Evolutionary conservation across 2,113 vertebrate species (phyloP).

Genomic region (Tympanuchus pallidicinctus): DNA sequence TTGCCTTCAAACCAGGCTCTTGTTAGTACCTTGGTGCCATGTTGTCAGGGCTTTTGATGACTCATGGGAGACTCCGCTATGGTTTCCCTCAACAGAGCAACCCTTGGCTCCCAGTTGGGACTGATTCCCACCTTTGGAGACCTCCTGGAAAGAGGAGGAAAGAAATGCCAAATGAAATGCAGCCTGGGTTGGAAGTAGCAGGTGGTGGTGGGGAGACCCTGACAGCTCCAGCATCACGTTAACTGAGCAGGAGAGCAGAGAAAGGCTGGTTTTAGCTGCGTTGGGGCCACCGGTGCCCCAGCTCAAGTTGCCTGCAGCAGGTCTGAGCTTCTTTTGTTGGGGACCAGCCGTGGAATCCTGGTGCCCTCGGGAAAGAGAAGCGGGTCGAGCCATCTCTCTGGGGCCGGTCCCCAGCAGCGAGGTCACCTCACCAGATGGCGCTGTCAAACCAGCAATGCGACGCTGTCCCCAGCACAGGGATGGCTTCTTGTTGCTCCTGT

Average conservation of each 20-base stretch:
- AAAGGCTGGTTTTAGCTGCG: no score
- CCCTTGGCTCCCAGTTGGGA: not conserved
- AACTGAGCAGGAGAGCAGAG: no score
- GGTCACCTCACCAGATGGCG: conserved; percentile 56
- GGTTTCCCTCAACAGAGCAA: not conserved
- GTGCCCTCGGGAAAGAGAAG: not conserved
- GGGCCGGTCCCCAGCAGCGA: not conserved
- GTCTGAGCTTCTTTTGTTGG: no score
- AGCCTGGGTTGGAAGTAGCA: not conserved
- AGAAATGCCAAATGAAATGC: not conserved
- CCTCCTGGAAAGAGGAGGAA: not conserved
- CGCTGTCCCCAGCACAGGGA: not conserved
- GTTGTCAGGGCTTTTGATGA: not conserved
- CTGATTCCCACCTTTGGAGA: not conserved
- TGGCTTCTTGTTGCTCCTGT: not conserved
- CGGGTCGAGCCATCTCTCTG: not conserved
- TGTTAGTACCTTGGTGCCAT: not conserved
- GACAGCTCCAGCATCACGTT: not conserved
- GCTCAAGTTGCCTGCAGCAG: no score
- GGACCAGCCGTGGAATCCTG: not conserved
- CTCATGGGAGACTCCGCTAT: not conserved
- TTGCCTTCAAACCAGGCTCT: not conserved
- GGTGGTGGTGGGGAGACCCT: not conserved
- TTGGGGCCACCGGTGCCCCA: no score
- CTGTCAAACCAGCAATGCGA: conserved; percentile 9